Evolutionary conservation across 2,888 invertebrate genomes (phyloP).

Genomic region (Isotomurus palustris): DNA sequence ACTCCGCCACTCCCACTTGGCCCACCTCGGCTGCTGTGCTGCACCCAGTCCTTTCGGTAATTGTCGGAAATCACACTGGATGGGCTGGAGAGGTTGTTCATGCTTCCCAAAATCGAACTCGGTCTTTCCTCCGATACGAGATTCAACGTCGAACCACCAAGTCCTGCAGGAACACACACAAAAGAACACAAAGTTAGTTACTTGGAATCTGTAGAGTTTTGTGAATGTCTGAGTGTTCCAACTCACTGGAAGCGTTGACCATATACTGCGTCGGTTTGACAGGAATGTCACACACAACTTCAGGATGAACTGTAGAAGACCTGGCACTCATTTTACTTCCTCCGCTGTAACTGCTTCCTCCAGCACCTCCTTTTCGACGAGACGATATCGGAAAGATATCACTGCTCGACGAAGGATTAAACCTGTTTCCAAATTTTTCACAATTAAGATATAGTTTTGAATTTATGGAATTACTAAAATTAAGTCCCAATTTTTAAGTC

Average conservation of each 20-base stretch:
- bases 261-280: slow-evolving; percentile 40
- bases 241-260: slow-evolving; percentile 45
- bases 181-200: not conserved
- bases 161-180: slow-evolving; percentile 26
- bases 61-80: slow-evolving; percentile 55
- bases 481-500: too few species aligned
- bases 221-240: not conserved
- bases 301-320: slow-evolving; percentile 53
- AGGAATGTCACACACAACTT: slow-evolving; percentile 59
- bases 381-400: slow-evolving; percentile 44
- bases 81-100: slow-evolving; percentile 28
- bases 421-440: too few species aligned
- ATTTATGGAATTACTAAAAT: too few species aligned
- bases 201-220: not conserved
- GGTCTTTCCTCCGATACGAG: slow-evolving; percentile 40
- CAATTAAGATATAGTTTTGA: too few species aligned
- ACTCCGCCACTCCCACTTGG: slow-evolving; percentile 25
- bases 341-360: slow-evolving; percentile 28
- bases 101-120: slow-evolving; percentile 32
- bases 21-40: slow-evolving; percentile 47
- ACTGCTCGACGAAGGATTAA: slow-evolving; percentile 27
- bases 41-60: slow-evolving; percentile 69
- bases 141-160: slow-evolving; percentile 42
- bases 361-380: slow-evolving; percentile 27
- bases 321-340: slow-evolving; percentile 28